These are phyloP conservation scores for Podotricha telesiphe DNA, from an alignment of 2,888 invertebrate genomes.

Conservation along the genomic window DNA sequence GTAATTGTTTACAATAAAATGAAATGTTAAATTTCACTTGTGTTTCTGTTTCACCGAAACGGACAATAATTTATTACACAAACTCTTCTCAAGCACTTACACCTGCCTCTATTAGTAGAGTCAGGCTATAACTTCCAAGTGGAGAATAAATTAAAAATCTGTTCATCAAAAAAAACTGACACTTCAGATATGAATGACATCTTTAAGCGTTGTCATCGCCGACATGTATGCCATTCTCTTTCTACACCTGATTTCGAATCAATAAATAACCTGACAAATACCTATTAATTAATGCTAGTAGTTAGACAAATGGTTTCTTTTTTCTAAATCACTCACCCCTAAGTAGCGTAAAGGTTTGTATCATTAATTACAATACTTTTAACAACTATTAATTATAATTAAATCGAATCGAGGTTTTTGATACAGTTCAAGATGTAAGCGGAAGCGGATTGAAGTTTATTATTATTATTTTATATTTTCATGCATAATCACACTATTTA, in stretches of 20 bases:
- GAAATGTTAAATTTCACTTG: constrained; percentile 7
- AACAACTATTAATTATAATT: constrained; percentile 79
- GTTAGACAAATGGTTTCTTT: constrained; percentile 48
- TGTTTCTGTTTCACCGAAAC: too few relatives aligned
- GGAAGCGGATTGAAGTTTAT: constrained; percentile 35
- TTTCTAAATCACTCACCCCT: constrained; percentile 48
- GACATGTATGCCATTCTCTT: constrained; percentile 11
- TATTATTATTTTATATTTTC: neutral
- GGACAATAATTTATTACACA: neutral
- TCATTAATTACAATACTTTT: constrained; percentile 75
- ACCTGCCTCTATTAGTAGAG: constrained; percentile 15
- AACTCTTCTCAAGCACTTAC: neutral
- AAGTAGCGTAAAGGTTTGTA: constrained; percentile 66
- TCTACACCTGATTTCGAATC: constrained; percentile 26
- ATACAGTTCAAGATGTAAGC: constrained; percentile 48
- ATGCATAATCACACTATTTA: too few relatives aligned
- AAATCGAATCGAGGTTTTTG: constrained; percentile 62
- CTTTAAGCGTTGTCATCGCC: constrained; percentile 20
- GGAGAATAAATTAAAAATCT: constrained; percentile 17
- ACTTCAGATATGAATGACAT: constrained; percentile 13
- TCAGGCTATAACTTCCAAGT: neutral
- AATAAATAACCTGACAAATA: constrained; percentile 38
- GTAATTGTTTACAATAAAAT: constrained; percentile 14
- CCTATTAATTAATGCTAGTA: constrained; percentile 49
- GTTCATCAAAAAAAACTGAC: constrained; percentile 19